Percentiles rank a stretch among this genome's conserved stretches.
Conservation (phyloP, 2,113 vertebrate species). For the Calcarius ornatus region DNA sequence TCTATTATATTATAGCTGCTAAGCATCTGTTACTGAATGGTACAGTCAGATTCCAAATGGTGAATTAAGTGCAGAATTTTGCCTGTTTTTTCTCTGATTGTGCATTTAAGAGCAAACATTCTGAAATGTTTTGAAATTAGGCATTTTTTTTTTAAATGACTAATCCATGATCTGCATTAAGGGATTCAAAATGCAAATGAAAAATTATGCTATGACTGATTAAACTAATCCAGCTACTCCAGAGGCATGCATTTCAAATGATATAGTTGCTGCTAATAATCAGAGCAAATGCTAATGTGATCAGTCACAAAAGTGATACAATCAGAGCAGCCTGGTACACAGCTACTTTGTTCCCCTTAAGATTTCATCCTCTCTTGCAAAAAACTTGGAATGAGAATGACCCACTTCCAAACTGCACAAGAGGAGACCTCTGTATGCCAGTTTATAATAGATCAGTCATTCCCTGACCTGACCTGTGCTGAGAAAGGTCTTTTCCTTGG, state of each 20-base stretch:
- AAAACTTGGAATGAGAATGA: neutral
- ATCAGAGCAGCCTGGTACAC: neutral
- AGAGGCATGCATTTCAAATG: slow-evolving; percentile 4
- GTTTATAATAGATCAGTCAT: neutral
- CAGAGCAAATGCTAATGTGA: slow-evolving; percentile 37
- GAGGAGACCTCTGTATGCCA: neutral
- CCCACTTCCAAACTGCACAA: neutral
- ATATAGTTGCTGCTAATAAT: neutral
- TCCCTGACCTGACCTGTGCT: neutral
- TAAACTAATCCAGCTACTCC: slow-evolving; percentile 4
- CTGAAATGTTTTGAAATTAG: neutral
- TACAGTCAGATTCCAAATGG: neutral
- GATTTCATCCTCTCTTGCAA: neutral
- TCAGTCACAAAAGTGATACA: neutral
- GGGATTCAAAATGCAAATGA: slow-evolving; percentile 22
- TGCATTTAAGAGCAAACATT: neutral
- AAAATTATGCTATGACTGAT: slow-evolving; percentile 32
- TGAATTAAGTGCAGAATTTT: neutral
- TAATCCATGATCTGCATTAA: neutral
- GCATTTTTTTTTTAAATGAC: neutral
- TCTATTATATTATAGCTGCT: neutral
- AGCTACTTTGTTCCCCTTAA: neutral
- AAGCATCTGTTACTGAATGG: neutral
- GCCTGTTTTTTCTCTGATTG: neutral
- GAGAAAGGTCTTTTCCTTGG: neutral